Evolutionary conservation across 2,797 vertebrate genomes (phyloP), one percentile per base, ranked within the genome.

Genomic region (Cyprinella venusta): DNA sequence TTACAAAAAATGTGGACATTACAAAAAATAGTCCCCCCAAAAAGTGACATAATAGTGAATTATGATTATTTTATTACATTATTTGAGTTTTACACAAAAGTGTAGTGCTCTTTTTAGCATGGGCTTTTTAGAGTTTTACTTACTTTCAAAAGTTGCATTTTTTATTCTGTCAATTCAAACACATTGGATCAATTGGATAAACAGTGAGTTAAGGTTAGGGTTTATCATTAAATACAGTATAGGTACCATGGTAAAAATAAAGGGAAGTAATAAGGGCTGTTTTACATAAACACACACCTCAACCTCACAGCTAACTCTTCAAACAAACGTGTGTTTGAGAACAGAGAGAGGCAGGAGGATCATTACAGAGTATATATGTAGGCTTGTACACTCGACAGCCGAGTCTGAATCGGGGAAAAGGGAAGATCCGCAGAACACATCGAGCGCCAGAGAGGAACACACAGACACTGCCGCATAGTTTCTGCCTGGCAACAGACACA

Each of bases 401-500:
- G 13, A 10, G 72, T 40, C 21, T 54, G 71, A 56, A 74, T 38
- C 54, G 26, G 71, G 33, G 56, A 45, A 54, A n/a, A 69, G 30
- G 45, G 18, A 75, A 24, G 9, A 79, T 15, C 24, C 30, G 52
- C 42, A 59, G 59, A 48, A 79, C 15, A 24, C 48, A 50, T 24
- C 45, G 52, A 50, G 69, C 8, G 13, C 9, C 56, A 26, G 69
- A n/a, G 5, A 30, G 50, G 65, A 36, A 38, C 40, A 56, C 21
- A 26, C 72, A 85, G 86, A 89, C 86, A 87, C 71, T 92, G 89
- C 91, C 91, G 93, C 93, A 94, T 84, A 84, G 84, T 79, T 94
- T 93, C 93, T 94, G 93, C 93, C 93, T 93, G 93, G 93, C 93
- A 95, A 94, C 93, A 95, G 91, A 89, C 82, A 83, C 87, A 81